Evolutionary conservation across 2,113 vertebrate species (phyloP).

Genomic region (Propithecus coquereli): DNA sequence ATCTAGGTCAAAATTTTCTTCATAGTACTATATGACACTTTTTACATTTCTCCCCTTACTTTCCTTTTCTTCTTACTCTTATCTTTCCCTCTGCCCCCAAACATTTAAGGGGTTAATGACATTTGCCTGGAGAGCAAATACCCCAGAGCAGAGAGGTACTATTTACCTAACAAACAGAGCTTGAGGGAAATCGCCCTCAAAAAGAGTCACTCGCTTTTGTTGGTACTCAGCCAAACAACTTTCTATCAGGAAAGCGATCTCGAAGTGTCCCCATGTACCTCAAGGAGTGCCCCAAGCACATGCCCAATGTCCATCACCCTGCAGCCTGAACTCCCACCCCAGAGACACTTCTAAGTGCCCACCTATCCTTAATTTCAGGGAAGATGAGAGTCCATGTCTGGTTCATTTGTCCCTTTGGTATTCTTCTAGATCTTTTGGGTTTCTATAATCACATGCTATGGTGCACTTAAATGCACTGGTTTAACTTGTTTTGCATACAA

Average conservation of each 20-base stretch:
- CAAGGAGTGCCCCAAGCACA: neutral
- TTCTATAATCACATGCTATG: neutral
- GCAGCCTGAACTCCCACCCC: neutral
- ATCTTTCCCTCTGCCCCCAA: neutral
- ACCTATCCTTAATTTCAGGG: neutral
- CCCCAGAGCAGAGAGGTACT: neutral
- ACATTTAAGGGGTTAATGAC: neutral
- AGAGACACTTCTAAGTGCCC: too few relatives aligned
- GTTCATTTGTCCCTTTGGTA: neutral
- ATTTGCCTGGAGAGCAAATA: neutral
- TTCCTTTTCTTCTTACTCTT: neutral
- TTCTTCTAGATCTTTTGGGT: neutral
- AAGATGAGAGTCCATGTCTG: neutral
- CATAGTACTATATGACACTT: neutral
- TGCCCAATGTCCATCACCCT: neutral
- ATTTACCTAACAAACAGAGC: constrained; percentile 30
- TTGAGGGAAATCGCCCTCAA: constrained; percentile 14
- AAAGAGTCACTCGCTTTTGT: constrained; percentile 19
- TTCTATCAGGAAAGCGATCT: constrained; percentile 24
- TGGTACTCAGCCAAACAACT: neutral
- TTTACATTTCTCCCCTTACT: neutral
- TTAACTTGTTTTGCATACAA: constrained; percentile 7
- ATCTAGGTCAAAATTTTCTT: neutral
- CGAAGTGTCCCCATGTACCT: neutral
- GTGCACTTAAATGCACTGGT: neutral